These are phyloP conservation scores for Cepaea nemoralis DNA, from an alignment of 1,140 invertebrate genomes.

Conservation along the genomic window DNA sequence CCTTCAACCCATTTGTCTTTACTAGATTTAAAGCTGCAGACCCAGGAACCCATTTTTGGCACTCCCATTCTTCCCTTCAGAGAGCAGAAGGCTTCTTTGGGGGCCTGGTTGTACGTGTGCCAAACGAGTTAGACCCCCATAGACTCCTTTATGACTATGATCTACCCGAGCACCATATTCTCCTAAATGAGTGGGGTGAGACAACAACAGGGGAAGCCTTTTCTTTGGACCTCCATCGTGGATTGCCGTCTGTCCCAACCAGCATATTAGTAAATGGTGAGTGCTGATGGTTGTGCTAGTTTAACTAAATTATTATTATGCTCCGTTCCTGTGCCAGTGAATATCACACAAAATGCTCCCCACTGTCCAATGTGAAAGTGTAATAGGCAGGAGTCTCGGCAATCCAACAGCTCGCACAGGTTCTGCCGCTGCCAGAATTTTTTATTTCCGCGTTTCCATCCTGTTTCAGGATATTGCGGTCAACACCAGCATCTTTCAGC, in stretches of 20 bases:
- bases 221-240: slow-evolving; percentile 44
- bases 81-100: slow-evolving; percentile 81
- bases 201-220: slow-evolving; percentile 48
- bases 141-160: slow-evolving; percentile 53
- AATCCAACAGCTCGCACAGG: too few species aligned
- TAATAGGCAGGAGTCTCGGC: too few species aligned
- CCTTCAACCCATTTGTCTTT: too few species aligned
- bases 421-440: too few species aligned
- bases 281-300: too few species aligned
- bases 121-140: slow-evolving; percentile 46
- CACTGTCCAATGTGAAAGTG: too few species aligned
- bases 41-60: slow-evolving; percentile 89
- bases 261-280: slow-evolving; percentile 70
- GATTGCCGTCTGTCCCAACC: slow-evolving; percentile 46
- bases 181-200: slow-evolving; percentile 53
- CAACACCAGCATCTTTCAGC: too few species aligned
- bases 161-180: slow-evolving; percentile 49
- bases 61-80: slow-evolving; percentile 88
- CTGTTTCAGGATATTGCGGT: too few species aligned
- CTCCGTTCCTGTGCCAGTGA: too few species aligned
- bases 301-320: too few species aligned
- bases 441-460: too few species aligned
- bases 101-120: slow-evolving; percentile 50
- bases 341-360: too few species aligned
- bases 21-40: slow-evolving; percentile 71